Conservation (phyloP, 2,113 vertebrate species). For the Hypanus sabinus region DNA sequence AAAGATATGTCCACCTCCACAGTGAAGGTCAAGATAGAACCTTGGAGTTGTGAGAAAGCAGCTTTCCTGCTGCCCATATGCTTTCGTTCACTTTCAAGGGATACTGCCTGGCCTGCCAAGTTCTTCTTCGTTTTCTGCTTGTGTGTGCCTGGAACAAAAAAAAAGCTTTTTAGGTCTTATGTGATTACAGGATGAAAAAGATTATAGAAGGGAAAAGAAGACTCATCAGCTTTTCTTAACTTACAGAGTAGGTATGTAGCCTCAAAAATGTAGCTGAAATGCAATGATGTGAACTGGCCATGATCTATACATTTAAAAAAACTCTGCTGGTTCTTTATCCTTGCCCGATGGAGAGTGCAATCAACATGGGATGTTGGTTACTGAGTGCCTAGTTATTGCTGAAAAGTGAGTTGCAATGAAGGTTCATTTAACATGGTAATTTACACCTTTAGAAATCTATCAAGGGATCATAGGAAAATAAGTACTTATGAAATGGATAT, state of each 20-base stretch:
- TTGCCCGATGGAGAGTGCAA: not conserved
- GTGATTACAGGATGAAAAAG: no score
- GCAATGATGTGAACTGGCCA: not conserved
- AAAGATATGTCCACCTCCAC: no score
- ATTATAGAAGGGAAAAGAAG: not conserved
- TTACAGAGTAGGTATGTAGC: not conserved
- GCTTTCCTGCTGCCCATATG: no score
- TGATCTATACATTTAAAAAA: not conserved
- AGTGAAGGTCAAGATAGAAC: no score
- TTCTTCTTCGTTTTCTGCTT: no score
- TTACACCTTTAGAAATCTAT: not conserved
- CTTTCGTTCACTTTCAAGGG: no score
- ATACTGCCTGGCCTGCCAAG: no score
- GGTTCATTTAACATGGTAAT: not conserved
- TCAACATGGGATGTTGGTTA: not conserved
- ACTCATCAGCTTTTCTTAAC: not conserved
- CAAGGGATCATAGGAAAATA: not conserved
- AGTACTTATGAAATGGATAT: not conserved
- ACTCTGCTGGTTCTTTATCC: not conserved
- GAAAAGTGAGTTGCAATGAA: not conserved
- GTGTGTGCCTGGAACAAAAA: no score
- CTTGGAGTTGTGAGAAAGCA: no score
- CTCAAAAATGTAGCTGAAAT: not conserved
- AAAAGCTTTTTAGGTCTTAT: no score
- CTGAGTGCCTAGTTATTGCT: not conserved